These are phyloP conservation scores for Oscheius sp. DNA, from an alignment of 2,888 invertebrate genomes.

Conservation along the genomic window DNA sequence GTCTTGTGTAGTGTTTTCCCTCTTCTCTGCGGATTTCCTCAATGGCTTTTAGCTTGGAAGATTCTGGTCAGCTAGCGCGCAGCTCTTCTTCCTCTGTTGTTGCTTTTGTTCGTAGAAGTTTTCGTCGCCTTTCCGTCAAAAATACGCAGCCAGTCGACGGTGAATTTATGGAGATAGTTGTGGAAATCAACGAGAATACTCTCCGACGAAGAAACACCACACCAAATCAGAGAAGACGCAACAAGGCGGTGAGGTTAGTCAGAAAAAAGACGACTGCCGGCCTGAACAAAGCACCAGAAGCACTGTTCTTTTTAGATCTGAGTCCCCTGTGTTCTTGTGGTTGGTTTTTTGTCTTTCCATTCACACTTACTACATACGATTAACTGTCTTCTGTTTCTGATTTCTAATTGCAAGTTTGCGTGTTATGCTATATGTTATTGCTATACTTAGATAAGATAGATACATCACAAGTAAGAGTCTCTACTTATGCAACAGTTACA, in stretches of 20 bases:
- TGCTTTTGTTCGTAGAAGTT: conserved; percentile 27
- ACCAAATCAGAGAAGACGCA: conserved; percentile 16
- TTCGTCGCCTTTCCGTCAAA: conserved; percentile 11
- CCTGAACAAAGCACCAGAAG: not conserved
- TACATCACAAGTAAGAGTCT: no score
- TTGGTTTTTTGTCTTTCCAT: conserved; percentile 17
- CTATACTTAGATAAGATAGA: no score
- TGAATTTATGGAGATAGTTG: conserved; percentile 9
- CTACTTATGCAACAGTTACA: no score
- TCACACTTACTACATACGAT: not conserved
- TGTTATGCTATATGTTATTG: conserved; percentile 1
- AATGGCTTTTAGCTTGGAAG: conserved; percentile 16
- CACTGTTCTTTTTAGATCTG: conserved; percentile 19
- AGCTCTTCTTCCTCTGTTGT: conserved; percentile 1
- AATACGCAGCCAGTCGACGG: not conserved
- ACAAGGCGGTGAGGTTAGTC: not conserved
- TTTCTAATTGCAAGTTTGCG: not conserved
- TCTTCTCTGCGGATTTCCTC: conserved; percentile 1
- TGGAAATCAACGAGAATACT: not conserved
- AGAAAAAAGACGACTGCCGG: not conserved
- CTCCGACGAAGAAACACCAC: conserved; percentile 19
- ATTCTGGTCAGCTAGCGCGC: not conserved
- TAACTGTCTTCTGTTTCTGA: conserved; percentile 1
- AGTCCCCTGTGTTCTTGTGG: conserved; percentile 20
- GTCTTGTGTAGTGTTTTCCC: conserved; percentile 6